Base-by-base conservation (phyloP, 2,888 invertebrate species). In the Sarcophaga carnaria region DNA sequence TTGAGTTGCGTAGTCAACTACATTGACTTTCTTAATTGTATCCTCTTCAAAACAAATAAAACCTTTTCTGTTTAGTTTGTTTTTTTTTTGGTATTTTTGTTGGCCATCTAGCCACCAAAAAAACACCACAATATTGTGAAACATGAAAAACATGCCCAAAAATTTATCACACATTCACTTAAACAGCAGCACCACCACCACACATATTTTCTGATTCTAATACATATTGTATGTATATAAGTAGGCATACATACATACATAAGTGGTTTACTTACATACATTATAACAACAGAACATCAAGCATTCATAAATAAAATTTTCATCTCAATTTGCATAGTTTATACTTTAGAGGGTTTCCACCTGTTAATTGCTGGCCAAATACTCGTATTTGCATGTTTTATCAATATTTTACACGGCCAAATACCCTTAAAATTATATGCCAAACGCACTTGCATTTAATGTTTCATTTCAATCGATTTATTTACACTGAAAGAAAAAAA, bases 291-390 rank as follows among this genome's bases (percentile, higher is more conserved):
- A 37, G 2, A 69, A 47, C 14, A 62, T 22, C 20, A 69, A 17
- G 49, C 12, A 59, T 71, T 66, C 60, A 74, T 77, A 77, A 80
- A 85, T 81, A 81, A 70, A 86, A 79, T 82, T 66, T 79, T 72
- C 63, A 80, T 72, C 25, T 69, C 79, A 76, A 80, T 83, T 82
- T 83, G 82, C 71, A 70, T 76, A 82, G 79, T 62, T 82, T 66
- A 77, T 80, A 74, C 47, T 60, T 59, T 69, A 72, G 62, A 22
- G 72, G 54, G 12, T 14, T 80, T 77, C 69, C 74, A 80, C 83
- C 86, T 86, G 77, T 77, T 86, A 86, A 86, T 86, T 86, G 86
- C 80, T 80, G 77, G 5, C 60, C 72, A 86, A 83, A 80, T 80
- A 80, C 76, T 77, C 80, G 69, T 86, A 86, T 80, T 86, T 86